Conservation (phyloP, 2,888 invertebrate genomes). For the Bellardia bayeri region DNA sequence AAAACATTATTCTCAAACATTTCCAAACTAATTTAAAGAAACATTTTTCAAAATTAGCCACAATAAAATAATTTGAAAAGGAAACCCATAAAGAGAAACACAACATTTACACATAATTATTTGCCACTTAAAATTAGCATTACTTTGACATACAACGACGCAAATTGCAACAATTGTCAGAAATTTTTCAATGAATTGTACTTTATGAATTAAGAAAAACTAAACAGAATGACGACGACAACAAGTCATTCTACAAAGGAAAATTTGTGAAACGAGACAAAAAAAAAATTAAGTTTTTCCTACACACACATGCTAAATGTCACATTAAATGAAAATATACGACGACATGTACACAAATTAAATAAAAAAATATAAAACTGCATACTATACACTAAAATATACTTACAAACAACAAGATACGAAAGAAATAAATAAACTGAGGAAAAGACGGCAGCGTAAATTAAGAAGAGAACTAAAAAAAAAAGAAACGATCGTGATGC, state of each 20-base stretch:
- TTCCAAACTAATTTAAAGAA: constrained; percentile 10
- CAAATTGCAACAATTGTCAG: constrained; percentile 73
- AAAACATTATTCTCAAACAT: too few species aligned
- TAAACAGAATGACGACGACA: constrained; percentile 38
- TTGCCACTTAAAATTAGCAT: constrained; percentile 79
- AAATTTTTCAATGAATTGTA: constrained; percentile 70
- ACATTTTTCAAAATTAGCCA: constrained; percentile 67
- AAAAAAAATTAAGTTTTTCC: constrained; percentile 58
- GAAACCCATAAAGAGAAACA: constrained; percentile 71
- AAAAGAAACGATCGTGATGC: constrained; percentile 38
- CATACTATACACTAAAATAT: constrained; percentile 19
- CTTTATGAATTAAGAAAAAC: constrained; percentile 70
- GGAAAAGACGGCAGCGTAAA: constrained; percentile 37
- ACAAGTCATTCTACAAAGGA: constrained; percentile 43
- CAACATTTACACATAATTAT: constrained; percentile 79
- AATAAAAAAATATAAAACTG: constrained; percentile 31
- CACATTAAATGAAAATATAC: constrained; percentile 72
- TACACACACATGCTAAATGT: constrained; percentile 70
- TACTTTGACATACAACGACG: constrained; percentile 60
- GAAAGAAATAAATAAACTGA: constrained; percentile 32
- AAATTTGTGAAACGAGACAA: constrained; percentile 28
- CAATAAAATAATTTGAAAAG: constrained; percentile 30
- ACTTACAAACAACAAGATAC: constrained; percentile 15
- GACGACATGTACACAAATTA: constrained; percentile 42
- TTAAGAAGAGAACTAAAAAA: constrained; percentile 25